These are phyloP conservation scores for Branchinecta lindahli DNA, from an alignment of 1,140 invertebrate genomes.

Conservation along the genomic window DNA sequence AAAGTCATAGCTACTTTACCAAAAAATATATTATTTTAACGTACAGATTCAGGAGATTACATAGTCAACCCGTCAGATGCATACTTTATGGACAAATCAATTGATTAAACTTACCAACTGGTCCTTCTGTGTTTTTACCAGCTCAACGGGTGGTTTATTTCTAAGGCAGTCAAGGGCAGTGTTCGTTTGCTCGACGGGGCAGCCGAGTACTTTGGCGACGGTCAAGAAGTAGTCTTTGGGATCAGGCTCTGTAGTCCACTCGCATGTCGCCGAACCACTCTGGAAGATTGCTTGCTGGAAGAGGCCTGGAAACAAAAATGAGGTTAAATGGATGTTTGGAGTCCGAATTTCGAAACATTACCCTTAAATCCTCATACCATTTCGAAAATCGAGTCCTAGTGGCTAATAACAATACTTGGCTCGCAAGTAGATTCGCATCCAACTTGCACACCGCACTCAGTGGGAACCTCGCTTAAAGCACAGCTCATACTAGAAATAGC, in stretches of 20 bases:
- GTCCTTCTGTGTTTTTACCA: constrained; percentile 12
- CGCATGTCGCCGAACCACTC: constrained; percentile 18
- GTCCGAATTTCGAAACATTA: too few relatives aligned
- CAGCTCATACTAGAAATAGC: too few relatives aligned
- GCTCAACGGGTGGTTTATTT: constrained; percentile 6
- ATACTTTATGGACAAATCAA: not conserved
- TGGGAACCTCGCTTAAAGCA: too few relatives aligned
- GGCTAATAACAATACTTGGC: too few relatives aligned
- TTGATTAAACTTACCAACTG: constrained; percentile 2
- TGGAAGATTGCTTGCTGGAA: constrained; percentile 19
- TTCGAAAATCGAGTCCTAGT: too few relatives aligned
- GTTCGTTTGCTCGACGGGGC: not conserved
- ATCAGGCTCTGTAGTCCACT: constrained; percentile 17
- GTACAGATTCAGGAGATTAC: too few relatives aligned
- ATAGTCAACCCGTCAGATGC: too few relatives aligned
- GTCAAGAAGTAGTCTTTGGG: constrained; percentile 14
- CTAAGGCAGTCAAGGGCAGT: constrained; percentile 11
- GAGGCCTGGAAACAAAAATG: constrained; percentile 17
- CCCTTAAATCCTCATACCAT: too few relatives aligned
- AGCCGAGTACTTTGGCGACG: constrained; percentile 14
- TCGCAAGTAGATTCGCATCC: too few relatives aligned
- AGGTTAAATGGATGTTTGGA: not conserved
- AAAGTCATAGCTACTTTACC: too few relatives aligned
- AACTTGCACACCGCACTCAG: too few relatives aligned
- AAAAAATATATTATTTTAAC: too few relatives aligned